Percentiles rank a stretch among this genome's conserved stretches.
These are phyloP conservation scores for Cydia strobilella DNA, from an alignment of 1,140 invertebrate species.

Conservation along the genomic window DNA sequence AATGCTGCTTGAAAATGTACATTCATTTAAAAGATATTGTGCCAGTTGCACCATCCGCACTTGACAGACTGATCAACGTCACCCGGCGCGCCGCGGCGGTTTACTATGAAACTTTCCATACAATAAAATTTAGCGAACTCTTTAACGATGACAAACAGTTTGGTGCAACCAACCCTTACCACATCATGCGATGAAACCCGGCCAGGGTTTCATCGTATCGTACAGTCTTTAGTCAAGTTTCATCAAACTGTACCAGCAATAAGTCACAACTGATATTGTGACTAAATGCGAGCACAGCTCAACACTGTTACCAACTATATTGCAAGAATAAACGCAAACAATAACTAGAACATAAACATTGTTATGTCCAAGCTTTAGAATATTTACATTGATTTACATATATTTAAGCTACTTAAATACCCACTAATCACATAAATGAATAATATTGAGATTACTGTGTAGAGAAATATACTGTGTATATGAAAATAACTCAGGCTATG, in stretches of 20 bases:
- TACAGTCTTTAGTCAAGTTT: no score
- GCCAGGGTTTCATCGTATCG: no score
- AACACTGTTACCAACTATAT: slow-evolving; percentile 40
- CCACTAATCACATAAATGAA: slow-evolving; percentile 19
- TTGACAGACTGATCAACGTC: no score
- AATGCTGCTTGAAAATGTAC: no score
- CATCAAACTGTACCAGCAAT: background rate
- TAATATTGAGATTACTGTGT: slow-evolving; percentile 5
- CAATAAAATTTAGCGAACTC: no score
- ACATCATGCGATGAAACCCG: no score
- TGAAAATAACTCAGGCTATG: background rate
- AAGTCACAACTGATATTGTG: slow-evolving; percentile 2
- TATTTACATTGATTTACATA: slow-evolving; percentile 40
- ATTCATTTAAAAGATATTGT: no score
- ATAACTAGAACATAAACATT: slow-evolving; percentile 34
- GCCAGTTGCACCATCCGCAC: no score
- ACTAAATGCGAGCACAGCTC: slow-evolving; percentile 12
- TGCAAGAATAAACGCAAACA: slow-evolving; percentile 34
- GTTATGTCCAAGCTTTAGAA: slow-evolving; percentile 41
- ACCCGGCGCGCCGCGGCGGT: no score
- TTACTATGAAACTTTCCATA: no score
- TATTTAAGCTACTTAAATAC: slow-evolving; percentile 29
- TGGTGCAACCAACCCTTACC: no score
- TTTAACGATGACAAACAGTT: no score
- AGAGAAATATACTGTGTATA: background rate